phyloP scores from a whole-genome alignment of 2,888 invertebrate genomes.

The Luperina testacea region DNA sequence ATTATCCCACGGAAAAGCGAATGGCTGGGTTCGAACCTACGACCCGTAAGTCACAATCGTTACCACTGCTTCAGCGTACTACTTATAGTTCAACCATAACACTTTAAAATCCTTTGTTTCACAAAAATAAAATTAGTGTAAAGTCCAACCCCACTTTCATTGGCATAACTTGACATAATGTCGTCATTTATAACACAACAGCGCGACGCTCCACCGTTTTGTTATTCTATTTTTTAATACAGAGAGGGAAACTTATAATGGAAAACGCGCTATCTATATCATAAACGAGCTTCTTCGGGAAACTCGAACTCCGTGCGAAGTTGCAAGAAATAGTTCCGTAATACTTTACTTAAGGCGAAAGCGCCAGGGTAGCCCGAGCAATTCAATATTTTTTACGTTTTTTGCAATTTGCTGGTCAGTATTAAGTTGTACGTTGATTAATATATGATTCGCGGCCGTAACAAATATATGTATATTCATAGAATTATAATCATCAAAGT shows the following conservation, averaged over 20 bases:
- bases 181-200: conserved; percentile 29
- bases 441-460: too few species aligned
- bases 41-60: neutral
- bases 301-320: conserved; percentile 34
- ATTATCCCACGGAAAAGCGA: too few species aligned
- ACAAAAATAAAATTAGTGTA: neutral
- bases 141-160: neutral
- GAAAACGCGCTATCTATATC: conserved; percentile 44
- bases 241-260: conserved; percentile 46
- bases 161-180: conserved; percentile 33
- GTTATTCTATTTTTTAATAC: conserved; percentile 34
- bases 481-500: too few species aligned
- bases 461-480: too few species aligned
- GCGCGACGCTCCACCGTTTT: conserved; percentile 4
- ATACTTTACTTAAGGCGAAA: conserved; percentile 35
- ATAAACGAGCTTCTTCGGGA: conserved; percentile 39
- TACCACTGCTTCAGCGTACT: neutral
- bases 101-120: neutral
- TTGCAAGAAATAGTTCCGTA: conserved; percentile 47
- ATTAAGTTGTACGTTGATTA: too few species aligned
- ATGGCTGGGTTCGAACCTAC: neutral
- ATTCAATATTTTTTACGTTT: too few species aligned
- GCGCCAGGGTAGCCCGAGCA: too few species aligned
- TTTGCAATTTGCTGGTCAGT: too few species aligned
- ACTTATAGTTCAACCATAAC: neutral